Percentiles rank a stretch among this genome's conserved stretches.
These are phyloP conservation scores for Carassius auratus DNA, from an alignment of 2,113 vertebrate species.

Conservation along the genomic window DNA sequence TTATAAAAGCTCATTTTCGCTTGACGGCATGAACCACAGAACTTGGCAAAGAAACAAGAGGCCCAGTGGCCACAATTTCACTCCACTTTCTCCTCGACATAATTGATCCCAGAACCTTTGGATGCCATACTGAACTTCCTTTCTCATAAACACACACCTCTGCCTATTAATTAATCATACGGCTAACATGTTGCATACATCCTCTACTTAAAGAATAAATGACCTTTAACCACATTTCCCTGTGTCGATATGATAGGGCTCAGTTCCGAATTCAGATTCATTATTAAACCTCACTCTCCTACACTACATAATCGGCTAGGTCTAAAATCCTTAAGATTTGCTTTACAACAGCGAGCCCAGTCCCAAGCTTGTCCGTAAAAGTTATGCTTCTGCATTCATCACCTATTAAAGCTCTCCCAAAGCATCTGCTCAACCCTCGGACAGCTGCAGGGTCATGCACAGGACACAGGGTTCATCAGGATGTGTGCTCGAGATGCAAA, in stretches of 20 bases:
- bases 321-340: no score
- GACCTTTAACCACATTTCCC: slow-evolving; percentile 49
- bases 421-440: slow-evolving; percentile 3
- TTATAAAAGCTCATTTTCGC: slow-evolving; percentile 49
- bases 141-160: slow-evolving; percentile 32
- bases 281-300: background rate
- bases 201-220: slow-evolving; percentile 54
- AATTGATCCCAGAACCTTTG: slow-evolving; percentile 53
- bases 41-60: slow-evolving; percentile 19
- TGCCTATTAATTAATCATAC: slow-evolving; percentile 56
- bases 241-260: slow-evolving; percentile 47
- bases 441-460: slow-evolving; percentile 25
- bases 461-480: slow-evolving; percentile 43
- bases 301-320: background rate
- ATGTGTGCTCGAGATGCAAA: slow-evolving; percentile 44
- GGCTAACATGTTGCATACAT: slow-evolving; percentile 58
- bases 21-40: slow-evolving; percentile 25
- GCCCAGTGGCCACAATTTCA: background rate
- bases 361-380: slow-evolving; percentile 34
- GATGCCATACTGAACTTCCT: slow-evolving; percentile 13
- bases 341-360: background rate
- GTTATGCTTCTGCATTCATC: slow-evolving; percentile 22
- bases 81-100: background rate
- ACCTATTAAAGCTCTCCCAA: slow-evolving; percentile 13
- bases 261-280: background rate